phyloP scores from a whole-genome alignment of 1,140 invertebrate genomes.

The Cotesia typhae region DNA sequence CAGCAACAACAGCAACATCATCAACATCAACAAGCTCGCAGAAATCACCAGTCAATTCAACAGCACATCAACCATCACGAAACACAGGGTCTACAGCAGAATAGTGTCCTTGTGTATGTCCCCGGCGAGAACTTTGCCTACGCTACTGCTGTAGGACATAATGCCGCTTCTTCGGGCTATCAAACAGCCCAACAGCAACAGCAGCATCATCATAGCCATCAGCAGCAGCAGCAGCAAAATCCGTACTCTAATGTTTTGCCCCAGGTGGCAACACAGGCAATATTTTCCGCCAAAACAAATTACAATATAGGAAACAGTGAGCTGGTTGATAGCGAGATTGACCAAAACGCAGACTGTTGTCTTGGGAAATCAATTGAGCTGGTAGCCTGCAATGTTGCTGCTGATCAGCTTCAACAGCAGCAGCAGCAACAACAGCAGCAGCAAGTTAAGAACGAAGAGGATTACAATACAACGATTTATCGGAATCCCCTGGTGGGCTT shows the following conservation, averaged over 20 bases:
- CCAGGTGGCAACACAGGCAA: slow-evolving; percentile 39
- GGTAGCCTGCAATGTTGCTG: slow-evolving; percentile 13
- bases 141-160: slow-evolving; percentile 60
- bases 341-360: slow-evolving; percentile 14
- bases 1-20: slow-evolving; percentile 14
- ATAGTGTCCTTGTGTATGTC: slow-evolving; percentile 64
- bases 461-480: slow-evolving; percentile 9
- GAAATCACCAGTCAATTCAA: slow-evolving; percentile 10
- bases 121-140: slow-evolving; percentile 63
- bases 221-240: slow-evolving; percentile 33
- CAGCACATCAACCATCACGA: slow-evolving; percentile 37
- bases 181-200: slow-evolving; percentile 40
- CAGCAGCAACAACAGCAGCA: slow-evolving; percentile 6
- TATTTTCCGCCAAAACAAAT: slow-evolving; percentile 28
- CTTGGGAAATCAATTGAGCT: slow-evolving; percentile 23
- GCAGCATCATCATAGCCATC: slow-evolving; percentile 22
- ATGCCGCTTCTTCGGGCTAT: slow-evolving; percentile 46
- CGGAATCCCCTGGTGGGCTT: slow-evolving; percentile 3
- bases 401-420: neutral
- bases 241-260: slow-evolving; percentile 48
- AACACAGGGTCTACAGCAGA: slow-evolving; percentile 49
- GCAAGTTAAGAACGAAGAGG: slow-evolving; percentile 14
- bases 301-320: slow-evolving; percentile 19
- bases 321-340: slow-evolving; percentile 12
- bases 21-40: slow-evolving; percentile 14